Conservation (phyloP, 2,797 vertebrate species). For the Chelon auratus region DNA sequence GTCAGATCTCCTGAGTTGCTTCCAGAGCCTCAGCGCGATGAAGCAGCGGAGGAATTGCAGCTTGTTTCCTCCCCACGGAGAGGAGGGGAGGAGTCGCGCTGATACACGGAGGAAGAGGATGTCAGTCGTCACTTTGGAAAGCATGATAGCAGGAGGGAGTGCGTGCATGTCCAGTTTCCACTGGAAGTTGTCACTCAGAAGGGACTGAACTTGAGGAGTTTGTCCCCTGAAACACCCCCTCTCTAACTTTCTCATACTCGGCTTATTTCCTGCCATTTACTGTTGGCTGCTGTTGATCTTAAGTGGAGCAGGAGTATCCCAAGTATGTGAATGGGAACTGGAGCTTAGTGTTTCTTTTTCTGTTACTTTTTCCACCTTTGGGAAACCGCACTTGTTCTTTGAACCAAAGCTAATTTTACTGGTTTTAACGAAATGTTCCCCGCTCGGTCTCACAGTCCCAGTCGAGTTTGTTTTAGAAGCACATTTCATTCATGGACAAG, state of each 20-base stretch:
- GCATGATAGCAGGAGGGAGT: slow-evolving; percentile 15
- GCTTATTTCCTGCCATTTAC: slow-evolving; percentile 46
- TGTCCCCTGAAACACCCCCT: slow-evolving; percentile 38
- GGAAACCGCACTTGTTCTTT: slow-evolving; percentile 41
- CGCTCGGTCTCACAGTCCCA: neutral
- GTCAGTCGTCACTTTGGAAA: slow-evolving; percentile 21
- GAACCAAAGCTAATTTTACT: slow-evolving; percentile 10
- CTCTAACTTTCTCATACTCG: slow-evolving; percentile 17
- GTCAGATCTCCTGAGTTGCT: slow-evolving; percentile 31
- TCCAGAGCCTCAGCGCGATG: slow-evolving; percentile 8
- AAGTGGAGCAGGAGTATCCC: slow-evolving; percentile 32
- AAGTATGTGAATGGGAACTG: slow-evolving; percentile 48
- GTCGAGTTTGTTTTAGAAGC: neutral
- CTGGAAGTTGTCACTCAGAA: slow-evolving; percentile 58
- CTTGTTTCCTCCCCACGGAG: slow-evolving; percentile 27
- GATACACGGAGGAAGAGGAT: slow-evolving; percentile 57
- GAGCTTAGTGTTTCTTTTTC: slow-evolving; percentile 38
- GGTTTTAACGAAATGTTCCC: slow-evolving; percentile 13
- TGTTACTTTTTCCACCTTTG: slow-evolving; percentile 29
- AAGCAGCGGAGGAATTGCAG: slow-evolving; percentile 3
- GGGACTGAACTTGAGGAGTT: slow-evolving; percentile 45
- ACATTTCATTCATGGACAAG: neutral
- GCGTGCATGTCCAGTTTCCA: slow-evolving; percentile 27
- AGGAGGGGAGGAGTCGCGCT: slow-evolving; percentile 3
- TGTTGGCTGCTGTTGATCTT: slow-evolving; percentile 16